Evolutionary conservation across 2,888 invertebrate species (phyloP).

Genomic region (Leucophora obtusa): DNA sequence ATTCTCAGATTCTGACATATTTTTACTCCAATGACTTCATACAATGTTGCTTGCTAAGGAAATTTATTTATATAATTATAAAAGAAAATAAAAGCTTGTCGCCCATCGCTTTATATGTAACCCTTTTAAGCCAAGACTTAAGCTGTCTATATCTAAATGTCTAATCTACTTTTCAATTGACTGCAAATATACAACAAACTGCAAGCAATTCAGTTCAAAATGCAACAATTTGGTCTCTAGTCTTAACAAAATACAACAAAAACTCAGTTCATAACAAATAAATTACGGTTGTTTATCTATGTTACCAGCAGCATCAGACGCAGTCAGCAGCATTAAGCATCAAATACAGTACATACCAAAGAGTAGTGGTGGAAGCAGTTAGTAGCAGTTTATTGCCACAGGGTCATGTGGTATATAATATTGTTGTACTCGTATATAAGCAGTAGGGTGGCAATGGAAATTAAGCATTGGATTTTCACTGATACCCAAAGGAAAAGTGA

Average conservation of each 20-base stretch:
- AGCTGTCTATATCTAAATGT: no score
- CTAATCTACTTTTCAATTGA: neutral
- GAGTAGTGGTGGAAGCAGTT: conserved; percentile 13
- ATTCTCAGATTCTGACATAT: no score
- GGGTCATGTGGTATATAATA: conserved; percentile 46
- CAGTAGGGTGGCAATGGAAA: no score
- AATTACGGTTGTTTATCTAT: conserved; percentile 40
- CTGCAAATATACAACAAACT: neutral
- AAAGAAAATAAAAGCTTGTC: no score
- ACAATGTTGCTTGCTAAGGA: no score
- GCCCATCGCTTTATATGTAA: no score
- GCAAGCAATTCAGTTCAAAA: neutral
- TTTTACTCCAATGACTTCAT: no score
- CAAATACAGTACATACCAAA: neutral
- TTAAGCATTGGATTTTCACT: no score
- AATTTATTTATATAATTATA: no score
- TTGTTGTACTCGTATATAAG: no score
- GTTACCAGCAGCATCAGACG: conserved; percentile 6
- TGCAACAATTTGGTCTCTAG: neutral
- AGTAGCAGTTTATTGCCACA: conserved; percentile 58
- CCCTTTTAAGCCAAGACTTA: no score
- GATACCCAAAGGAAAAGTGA: no score
- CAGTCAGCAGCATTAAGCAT: neutral
- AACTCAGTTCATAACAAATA: conserved; percentile 11
- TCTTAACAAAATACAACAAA: neutral